Evolutionary conservation across 2,797 vertebrate genomes (phyloP).

Genomic region (Momotus momota): DNA sequence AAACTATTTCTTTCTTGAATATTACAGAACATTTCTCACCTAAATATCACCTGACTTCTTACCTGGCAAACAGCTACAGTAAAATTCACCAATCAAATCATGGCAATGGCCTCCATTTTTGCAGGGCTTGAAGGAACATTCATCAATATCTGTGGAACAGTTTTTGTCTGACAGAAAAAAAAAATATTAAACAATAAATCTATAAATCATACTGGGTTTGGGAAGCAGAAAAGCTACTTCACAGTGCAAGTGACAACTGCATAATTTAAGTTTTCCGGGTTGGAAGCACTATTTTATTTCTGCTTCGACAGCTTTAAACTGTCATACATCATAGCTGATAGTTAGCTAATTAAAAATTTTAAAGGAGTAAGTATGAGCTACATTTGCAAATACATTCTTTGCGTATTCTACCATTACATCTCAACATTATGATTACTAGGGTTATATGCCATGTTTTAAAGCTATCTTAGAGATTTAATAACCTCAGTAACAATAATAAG

Average conservation of each 20-base stretch:
- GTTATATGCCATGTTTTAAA: background rate
- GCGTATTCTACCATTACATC: background rate
- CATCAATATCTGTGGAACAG: conserved; percentile 77
- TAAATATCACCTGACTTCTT: conserved; percentile 55
- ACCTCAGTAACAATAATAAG: background rate
- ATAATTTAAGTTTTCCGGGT: conserved; percentile 61
- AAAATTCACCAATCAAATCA: conserved; percentile 63
- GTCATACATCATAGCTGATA: conserved; percentile 16
- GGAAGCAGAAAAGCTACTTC: conserved; percentile 67
- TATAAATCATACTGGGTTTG: conserved; percentile 70
- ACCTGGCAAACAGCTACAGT: conserved; percentile 80
- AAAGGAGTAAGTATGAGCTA: background rate
- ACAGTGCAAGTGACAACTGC: conserved; percentile 56
- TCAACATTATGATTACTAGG: background rate
- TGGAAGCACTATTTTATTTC: conserved; percentile 48
- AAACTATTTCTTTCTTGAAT: conserved; percentile 17
- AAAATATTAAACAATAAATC: conserved; percentile 73
- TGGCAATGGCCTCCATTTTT: conserved; percentile 81
- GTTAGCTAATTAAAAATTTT: conserved; percentile 49
- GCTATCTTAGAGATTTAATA: background rate
- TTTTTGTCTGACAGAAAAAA: conserved; percentile 84
- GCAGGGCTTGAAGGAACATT: conserved; percentile 77
- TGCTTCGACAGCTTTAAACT: conserved; percentile 43
- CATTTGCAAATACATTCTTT: background rate
- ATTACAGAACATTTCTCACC: background rate